phyloP scores from a whole-genome alignment of 2,888 invertebrate genomes.

The Coenonympha arcania region DNA sequence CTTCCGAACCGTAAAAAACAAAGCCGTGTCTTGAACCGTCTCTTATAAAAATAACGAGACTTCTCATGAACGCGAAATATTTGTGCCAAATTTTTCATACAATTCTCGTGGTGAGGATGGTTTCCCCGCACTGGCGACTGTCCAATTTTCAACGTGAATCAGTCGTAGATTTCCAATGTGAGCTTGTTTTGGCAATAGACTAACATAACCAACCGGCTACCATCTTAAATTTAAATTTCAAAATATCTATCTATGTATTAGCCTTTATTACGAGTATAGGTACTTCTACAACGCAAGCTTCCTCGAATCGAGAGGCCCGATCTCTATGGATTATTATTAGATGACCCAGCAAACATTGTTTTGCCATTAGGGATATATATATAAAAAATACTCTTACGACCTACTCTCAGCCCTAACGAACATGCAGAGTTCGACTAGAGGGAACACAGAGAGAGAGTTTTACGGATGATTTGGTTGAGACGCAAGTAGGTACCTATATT shows the following conservation, averaged over 20 bases:
- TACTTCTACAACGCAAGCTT: background rate
- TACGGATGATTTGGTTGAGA: too few species aligned
- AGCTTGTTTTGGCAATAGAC: conserved; percentile 53
- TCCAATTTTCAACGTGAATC: conserved; percentile 60
- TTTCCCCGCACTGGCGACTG: conserved; percentile 53
- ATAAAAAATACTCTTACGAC: too few species aligned
- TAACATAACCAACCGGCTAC: conserved; percentile 19
- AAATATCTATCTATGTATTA: background rate
- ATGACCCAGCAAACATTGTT: too few species aligned
- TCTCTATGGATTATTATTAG: background rate
- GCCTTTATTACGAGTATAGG: background rate
- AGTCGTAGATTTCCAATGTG: conserved; percentile 51
- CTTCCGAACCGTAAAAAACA: conserved; percentile 8
- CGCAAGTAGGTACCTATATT: too few species aligned
- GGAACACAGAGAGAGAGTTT: too few species aligned
- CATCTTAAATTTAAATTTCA: conserved; percentile 3
- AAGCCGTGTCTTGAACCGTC: conserved; percentile 15
- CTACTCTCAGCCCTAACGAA: too few species aligned
- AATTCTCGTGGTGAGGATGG: conserved; percentile 47
- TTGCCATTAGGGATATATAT: too few species aligned
- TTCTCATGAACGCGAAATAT: conserved; percentile 49
- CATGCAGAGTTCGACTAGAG: too few species aligned
- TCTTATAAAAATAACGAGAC: conserved; percentile 46
- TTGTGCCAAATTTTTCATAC: conserved; percentile 62
- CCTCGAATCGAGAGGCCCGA: background rate